Evolutionary conservation across 2,797 vertebrate species (phyloP).

Genomic region (Sciurus vulgaris): DNA sequence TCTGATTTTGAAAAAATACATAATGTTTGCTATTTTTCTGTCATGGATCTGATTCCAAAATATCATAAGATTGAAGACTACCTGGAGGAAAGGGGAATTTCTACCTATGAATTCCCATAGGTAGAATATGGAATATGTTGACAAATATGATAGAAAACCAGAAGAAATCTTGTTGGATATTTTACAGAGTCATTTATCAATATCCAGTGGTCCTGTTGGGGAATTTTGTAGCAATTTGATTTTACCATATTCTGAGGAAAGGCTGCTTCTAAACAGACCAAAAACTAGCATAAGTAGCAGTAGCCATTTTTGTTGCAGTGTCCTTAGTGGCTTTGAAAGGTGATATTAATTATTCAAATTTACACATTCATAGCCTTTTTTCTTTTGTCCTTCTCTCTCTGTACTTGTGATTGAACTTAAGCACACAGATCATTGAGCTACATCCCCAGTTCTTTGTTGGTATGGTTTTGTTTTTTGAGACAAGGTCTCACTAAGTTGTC

Average conservation of each 20-base stretch:
- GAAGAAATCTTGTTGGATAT: background rate
- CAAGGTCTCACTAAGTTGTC: too few relatives aligned
- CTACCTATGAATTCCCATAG: background rate
- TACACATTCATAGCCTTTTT: too few relatives aligned
- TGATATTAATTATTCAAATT: background rate
- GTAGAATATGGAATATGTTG: background rate
- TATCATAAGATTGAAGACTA: background rate
- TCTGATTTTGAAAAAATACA: background rate
- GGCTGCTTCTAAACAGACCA: slow-evolving; percentile 7
- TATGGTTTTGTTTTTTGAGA: too few relatives aligned
- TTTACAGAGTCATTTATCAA: background rate
- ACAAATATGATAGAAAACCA: background rate
- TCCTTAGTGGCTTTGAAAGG: background rate
- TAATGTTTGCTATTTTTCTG: background rate
- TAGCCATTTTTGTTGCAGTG: background rate
- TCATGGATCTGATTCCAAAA: slow-evolving; percentile 18
- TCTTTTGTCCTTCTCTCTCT: too few relatives aligned
- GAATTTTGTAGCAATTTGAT: background rate
- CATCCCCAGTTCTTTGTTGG: too few relatives aligned
- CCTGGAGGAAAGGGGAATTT: background rate
- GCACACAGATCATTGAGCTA: too few relatives aligned
- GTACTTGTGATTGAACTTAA: too few relatives aligned
- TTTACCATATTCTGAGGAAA: background rate
- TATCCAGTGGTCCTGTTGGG: background rate
- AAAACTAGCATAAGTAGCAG: background rate